These are phyloP conservation scores for Chloropsis cyanopogon DNA, from an alignment of 2,113 vertebrate species.

Conservation along the genomic window DNA sequence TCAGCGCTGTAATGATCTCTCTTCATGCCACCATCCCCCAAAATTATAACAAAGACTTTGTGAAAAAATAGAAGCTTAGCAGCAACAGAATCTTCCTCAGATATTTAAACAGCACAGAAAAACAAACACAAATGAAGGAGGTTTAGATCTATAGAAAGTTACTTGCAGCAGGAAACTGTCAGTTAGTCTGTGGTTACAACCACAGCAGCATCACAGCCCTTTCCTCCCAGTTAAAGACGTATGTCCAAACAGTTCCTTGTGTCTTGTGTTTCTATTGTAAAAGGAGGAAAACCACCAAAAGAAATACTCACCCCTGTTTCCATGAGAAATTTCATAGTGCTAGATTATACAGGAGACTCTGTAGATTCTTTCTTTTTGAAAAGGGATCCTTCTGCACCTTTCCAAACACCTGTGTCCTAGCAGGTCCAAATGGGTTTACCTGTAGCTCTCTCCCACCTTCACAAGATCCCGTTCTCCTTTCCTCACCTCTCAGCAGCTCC, in stretches of 20 bases:
- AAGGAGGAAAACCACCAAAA: not conserved
- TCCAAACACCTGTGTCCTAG: not conserved
- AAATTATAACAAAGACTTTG: not conserved
- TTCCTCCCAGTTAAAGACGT: not conserved
- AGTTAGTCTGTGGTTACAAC: conserved; percentile 53
- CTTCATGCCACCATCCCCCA: not conserved
- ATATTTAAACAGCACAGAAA: not conserved
- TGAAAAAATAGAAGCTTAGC: not conserved
- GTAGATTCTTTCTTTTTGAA: not conserved
- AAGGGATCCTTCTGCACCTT: not conserved
- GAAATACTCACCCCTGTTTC: not conserved
- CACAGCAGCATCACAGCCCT: not conserved
- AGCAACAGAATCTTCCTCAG: not conserved
- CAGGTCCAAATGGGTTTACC: not conserved
- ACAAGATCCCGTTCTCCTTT: not conserved
- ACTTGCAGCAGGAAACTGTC: conserved; percentile 52
- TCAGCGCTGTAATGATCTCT: not conserved
- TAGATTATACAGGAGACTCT: not conserved
- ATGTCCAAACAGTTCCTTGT: not conserved
- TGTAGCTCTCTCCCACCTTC: not conserved
- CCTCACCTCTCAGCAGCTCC: not conserved
- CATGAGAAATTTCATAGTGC: not conserved
- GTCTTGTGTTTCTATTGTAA: not conserved
- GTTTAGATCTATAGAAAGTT: conserved; percentile 15
- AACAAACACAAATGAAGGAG: not conserved